Percentiles rank a stretch among this genome's conserved stretches.
phyloP scores from a whole-genome alignment of 1,140 invertebrate genomes.

The Aphelinus atriplicis region DNA sequence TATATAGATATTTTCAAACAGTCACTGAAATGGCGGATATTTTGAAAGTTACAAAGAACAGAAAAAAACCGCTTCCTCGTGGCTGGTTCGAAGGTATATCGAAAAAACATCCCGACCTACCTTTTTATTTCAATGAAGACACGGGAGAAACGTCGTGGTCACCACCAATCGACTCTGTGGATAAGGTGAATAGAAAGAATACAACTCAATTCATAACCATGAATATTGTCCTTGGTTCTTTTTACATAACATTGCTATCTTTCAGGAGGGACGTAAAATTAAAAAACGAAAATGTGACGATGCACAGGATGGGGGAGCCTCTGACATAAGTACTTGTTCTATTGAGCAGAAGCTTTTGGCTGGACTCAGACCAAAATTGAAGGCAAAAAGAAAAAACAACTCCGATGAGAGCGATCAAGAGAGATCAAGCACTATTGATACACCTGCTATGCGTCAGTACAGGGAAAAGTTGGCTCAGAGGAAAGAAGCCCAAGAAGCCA shows the following conservation, averaged over 20 bases:
- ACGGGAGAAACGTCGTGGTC: slow-evolving; percentile 53
- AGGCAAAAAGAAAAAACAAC: slow-evolving; percentile 22
- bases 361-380: slow-evolving; percentile 26
- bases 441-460: slow-evolving; percentile 34
- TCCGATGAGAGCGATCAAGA: not conserved
- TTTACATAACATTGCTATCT: slow-evolving; percentile 1
- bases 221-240: no score
- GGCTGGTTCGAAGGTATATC: slow-evolving; percentile 51
- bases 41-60: not conserved
- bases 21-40: slow-evolving; percentile 12
- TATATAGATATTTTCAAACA: no score
- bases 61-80: slow-evolving; percentile 16
- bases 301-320: slow-evolving; percentile 12
- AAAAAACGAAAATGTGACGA: slow-evolving; percentile 28
- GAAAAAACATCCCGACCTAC: slow-evolving; percentile 49
- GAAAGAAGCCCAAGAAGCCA: slow-evolving; percentile 20
- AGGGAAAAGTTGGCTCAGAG: slow-evolving; percentile 39
- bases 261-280: not conserved
- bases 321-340: not conserved
- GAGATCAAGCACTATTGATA: slow-evolving; percentile 19
- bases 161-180: slow-evolving; percentile 27
- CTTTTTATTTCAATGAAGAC: slow-evolving; percentile 56
- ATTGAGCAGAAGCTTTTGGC: slow-evolving; percentile 29
- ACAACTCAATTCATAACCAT: no score
- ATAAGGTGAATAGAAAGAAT: slow-evolving; percentile 33